Conservation (phyloP, 1,140 invertebrate genomes). For the Drosophila lini region DNA sequence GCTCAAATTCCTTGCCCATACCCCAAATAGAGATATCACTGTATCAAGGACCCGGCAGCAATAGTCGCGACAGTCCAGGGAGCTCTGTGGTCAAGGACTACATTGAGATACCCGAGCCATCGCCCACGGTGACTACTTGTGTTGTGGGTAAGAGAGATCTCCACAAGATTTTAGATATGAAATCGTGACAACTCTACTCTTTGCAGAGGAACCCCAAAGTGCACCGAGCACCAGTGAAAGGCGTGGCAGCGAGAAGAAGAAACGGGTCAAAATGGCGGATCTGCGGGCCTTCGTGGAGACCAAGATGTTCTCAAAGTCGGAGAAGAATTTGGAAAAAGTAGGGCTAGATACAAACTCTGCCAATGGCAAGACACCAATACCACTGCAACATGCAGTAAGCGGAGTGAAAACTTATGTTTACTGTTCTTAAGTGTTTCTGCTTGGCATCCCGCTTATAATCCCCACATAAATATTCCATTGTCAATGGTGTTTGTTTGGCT, state of each 20-base stretch:
- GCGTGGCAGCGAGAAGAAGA: conserved; percentile 92
- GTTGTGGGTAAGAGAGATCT: conserved; percentile 60
- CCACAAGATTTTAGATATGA: no score
- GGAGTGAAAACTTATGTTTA: conserved; percentile 62
- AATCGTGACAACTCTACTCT: not conserved
- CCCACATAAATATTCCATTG: conserved; percentile 6
- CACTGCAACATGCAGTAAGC: conserved; percentile 84
- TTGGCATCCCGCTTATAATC: conserved; percentile 37
- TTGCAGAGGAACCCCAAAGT: conserved; percentile 85
- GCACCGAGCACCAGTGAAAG: conserved; percentile 86
- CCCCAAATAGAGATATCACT: conserved; percentile 95
- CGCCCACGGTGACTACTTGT: conserved; percentile 51
- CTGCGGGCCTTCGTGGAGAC: conserved; percentile 95
- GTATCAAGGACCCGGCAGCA: conserved; percentile 90
- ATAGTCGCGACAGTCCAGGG: conserved; percentile 86
- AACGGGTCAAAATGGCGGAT: conserved; percentile 95
- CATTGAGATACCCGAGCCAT: conserved; percentile 89
- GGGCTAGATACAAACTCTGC: conserved; percentile 88
- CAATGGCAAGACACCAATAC: conserved; percentile 85
- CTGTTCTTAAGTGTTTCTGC: conserved; percentile 51
- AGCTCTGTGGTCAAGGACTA: conserved; percentile 88
- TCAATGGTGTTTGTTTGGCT: conserved; percentile 48
- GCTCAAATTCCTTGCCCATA: conserved; percentile 96
- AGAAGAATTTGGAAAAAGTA: conserved; percentile 95
- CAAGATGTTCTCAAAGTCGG: conserved; percentile 95